Base-by-base conservation (phyloP, 92 coral and sea anemone genomes). In the Metridium senile region DNA sequence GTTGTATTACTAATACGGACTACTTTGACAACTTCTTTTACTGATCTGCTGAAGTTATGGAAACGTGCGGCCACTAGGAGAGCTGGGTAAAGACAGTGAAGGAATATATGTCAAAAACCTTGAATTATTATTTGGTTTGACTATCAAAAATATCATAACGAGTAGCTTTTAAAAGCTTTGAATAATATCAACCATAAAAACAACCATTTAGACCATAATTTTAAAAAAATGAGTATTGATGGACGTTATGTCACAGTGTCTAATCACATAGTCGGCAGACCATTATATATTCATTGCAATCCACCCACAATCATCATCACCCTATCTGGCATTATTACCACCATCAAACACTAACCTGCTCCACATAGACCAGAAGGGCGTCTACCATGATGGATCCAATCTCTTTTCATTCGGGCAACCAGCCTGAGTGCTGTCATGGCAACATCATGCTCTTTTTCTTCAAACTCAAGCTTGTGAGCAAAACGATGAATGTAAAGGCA, bases 281-380 rank as follows among this genome's bases (percentile, higher is more conserved):
- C 32, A 43, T 1, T 59, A 43, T 10, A 69, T 43, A 26, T 13
- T 17, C 22, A 66, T 18, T 21, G n/a, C n/a, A 28, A 31, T 13
- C 6, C 49, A 6, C 6, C 49, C 13, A 39, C 49, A 6, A 39
- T 39, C 49, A 39, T 63, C 69, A 33, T 11, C 33, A 63, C 20
- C 6, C 33, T 11, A 63, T 13, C 33, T 58, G 21, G 32, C 10
- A 54, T 54, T 19, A 16, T 54, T 4, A 54, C 6, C 61, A 54
- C 23, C 61, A 54, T 54, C 21, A 16, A 16, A 54, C 49, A 47
- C 62, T 33, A 54, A 90, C 97, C 97, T 68, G 99, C 99, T 21
- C 99, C 99, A 82, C 99, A 95, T 33, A 95, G 93, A 59, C 99
- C 99, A 25, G 99, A 95, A 26, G 99, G 99, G 45, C 99, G 93